phyloP scores from a whole-genome alignment of 2,888 invertebrate genomes.

The Neoaliturus tenellus region DNA sequence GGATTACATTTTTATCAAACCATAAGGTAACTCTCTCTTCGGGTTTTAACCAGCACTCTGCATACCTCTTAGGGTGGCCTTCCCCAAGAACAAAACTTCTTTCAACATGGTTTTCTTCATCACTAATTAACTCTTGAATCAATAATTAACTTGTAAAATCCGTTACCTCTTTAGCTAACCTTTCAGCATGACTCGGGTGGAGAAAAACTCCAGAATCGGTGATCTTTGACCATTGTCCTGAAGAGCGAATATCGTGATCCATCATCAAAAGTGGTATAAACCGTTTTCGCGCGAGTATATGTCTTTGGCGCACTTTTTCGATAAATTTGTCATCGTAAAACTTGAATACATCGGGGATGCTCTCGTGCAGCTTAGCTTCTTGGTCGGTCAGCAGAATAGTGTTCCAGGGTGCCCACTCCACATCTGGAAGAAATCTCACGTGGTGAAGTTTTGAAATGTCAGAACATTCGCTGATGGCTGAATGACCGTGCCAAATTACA shows the following conservation, averaged over 20 bases:
- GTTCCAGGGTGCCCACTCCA: constrained; percentile 97
- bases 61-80: too few species aligned
- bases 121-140: too few species aligned
- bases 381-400: constrained; percentile 90
- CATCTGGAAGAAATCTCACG: constrained; percentile 84
- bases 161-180: background rate
- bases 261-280: constrained; percentile 55
- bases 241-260: constrained; percentile 46
- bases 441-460: constrained; percentile 85
- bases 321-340: constrained; percentile 61
- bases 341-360: constrained; percentile 66
- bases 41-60: too few species aligned
- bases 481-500: constrained; percentile 93
- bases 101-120: too few species aligned
- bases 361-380: constrained; percentile 87
- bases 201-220: constrained; percentile 44
- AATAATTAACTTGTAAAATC: too few species aligned
- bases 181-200: constrained; percentile 18
- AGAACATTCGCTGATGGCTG: constrained; percentile 85
- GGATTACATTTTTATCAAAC: too few species aligned
- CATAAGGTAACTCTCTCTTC: too few species aligned
- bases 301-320: constrained; percentile 55
- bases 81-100: too few species aligned
- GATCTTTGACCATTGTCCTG: constrained; percentile 54
- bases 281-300: constrained; percentile 57